Conservation (phyloP, 2,797 vertebrate genomes). For the Anisognathus igniventris region DNA sequence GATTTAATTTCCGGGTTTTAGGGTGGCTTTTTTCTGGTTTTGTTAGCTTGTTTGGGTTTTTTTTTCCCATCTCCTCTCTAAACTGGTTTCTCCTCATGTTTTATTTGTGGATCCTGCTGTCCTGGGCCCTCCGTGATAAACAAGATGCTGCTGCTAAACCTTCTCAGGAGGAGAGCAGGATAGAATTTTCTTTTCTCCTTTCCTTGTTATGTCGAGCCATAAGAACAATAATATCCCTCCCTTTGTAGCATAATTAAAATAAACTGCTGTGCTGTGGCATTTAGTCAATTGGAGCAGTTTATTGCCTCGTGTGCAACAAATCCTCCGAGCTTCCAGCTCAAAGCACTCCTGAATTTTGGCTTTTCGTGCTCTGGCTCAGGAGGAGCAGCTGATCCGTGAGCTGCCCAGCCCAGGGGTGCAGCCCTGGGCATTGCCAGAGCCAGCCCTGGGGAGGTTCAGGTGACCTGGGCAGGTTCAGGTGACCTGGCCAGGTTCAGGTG, state of each 20-base stretch:
- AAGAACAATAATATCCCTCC: conserved; percentile 42
- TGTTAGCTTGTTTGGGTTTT: too few relatives aligned
- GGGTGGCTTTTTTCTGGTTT: rapidly evolving
- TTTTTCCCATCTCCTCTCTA: background rate
- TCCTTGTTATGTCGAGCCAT: background rate
- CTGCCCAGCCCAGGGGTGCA: background rate
- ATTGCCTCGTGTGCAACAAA: conserved; percentile 43
- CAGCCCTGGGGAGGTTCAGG: background rate
- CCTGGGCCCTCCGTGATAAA: background rate
- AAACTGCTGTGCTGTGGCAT: conserved; percentile 37
- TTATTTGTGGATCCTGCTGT: background rate
- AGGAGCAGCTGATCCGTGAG: background rate
- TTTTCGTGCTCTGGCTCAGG: background rate
- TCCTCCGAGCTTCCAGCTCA: background rate
- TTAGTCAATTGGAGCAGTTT: conserved; percentile 52
- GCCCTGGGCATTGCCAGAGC: background rate
- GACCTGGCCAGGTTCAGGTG: too few relatives aligned
- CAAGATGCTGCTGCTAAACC: background rate
- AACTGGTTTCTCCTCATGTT: background rate
- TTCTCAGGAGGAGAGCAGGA: background rate
- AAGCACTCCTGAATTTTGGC: background rate
- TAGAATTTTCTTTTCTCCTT: background rate
- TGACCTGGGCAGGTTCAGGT: background rate
- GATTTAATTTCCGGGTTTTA: background rate
- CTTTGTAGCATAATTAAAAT: conserved; percentile 59